Conservation (phyloP, 2,888 invertebrate genomes). For the Metacarcinus magister region DNA sequence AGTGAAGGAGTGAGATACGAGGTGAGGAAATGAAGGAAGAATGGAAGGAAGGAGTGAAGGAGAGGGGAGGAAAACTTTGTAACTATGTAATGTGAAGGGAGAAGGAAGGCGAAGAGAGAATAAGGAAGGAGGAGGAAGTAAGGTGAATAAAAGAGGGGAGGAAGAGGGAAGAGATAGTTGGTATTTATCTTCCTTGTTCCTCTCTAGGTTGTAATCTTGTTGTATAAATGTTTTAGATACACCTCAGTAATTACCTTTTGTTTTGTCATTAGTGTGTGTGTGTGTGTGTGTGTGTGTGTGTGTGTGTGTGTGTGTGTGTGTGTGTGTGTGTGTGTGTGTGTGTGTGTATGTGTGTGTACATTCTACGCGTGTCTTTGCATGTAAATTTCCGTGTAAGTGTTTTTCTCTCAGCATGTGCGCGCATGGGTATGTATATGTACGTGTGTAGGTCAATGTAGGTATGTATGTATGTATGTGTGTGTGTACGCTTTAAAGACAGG, state of each 20-base stretch:
- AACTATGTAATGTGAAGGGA: not conserved
- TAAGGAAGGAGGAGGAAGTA: no score
- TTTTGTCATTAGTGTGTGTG: slow-evolving; percentile 8
- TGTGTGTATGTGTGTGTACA: not conserved
- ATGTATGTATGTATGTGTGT: slow-evolving; percentile 42
- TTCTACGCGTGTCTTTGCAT: not conserved
- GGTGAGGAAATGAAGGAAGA: not conserved
- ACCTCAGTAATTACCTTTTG: not conserved
- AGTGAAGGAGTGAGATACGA: no score
- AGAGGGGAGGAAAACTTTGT: not conserved
- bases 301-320: slow-evolving; percentile 64
- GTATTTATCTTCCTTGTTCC: not conserved
- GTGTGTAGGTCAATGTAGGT: not conserved
- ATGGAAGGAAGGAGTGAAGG: not conserved
- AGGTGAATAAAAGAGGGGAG: no score
- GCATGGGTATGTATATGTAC: not conserved
- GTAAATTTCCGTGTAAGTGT: slow-evolving; percentile 35
- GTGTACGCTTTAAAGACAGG: not conserved
- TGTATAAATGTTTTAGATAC: not conserved
- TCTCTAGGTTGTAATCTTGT: not conserved
- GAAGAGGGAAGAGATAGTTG: no score
- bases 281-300: slow-evolving; percentile 61
- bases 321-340: slow-evolving; percentile 44
- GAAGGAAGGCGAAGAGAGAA: not conserved
- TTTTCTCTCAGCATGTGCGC: slow-evolving; percentile 22